Percentiles rank a stretch among this genome's conserved stretches.
phyloP scores from a whole-genome alignment of 30 jellyfish, hydroid and myxozoan genomes.

The Clytia hemisphaerica region DNA sequence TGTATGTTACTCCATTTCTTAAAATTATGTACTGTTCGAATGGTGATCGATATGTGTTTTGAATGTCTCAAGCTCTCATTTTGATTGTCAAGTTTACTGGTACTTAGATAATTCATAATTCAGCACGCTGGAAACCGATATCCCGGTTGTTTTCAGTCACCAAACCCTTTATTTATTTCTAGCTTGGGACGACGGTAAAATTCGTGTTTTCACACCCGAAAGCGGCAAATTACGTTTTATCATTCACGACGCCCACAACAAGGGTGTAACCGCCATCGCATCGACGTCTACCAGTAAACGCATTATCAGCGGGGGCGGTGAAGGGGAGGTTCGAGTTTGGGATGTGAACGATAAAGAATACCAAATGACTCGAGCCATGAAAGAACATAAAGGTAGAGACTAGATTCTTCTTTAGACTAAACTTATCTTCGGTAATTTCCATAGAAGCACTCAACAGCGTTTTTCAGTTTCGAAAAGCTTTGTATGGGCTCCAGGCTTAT shows the following conservation, averaged over 20 bases:
- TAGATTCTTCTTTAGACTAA: background rate
- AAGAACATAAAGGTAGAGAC: slow-evolving; percentile 77
- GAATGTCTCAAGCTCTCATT: too few relatives aligned
- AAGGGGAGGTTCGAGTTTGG: slow-evolving; percentile 97
- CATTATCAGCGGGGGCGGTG: slow-evolving; percentile 95
- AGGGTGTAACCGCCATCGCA: slow-evolving; percentile 92
- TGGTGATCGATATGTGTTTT: too few relatives aligned
- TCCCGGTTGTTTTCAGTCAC: too few relatives aligned
- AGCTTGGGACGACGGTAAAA: slow-evolving; percentile 97
- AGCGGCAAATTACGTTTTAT: slow-evolving; percentile 67
- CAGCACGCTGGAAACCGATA: too few relatives aligned
- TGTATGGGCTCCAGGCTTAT: too few relatives aligned
- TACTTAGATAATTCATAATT: too few relatives aligned
- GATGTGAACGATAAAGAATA: slow-evolving; percentile 39
- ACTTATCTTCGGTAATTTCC: too few relatives aligned
- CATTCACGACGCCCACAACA: slow-evolving; percentile 92
- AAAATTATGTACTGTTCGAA: too few relatives aligned
- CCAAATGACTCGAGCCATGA: slow-evolving; percentile 71
- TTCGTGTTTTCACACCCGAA: slow-evolving; percentile 80
- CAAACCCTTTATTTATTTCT: background rate
- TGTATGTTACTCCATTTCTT: too few relatives aligned
- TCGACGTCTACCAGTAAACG: slow-evolving; percentile 61
- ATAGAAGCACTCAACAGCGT: too few relatives aligned
- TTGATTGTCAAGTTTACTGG: too few relatives aligned
- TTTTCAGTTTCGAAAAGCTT: too few relatives aligned